Evolutionary conservation across 2,888 invertebrate species (phyloP), one percentile per base, ranked within the genome.

Genomic region (Shargacucullia verbasci): DNA sequence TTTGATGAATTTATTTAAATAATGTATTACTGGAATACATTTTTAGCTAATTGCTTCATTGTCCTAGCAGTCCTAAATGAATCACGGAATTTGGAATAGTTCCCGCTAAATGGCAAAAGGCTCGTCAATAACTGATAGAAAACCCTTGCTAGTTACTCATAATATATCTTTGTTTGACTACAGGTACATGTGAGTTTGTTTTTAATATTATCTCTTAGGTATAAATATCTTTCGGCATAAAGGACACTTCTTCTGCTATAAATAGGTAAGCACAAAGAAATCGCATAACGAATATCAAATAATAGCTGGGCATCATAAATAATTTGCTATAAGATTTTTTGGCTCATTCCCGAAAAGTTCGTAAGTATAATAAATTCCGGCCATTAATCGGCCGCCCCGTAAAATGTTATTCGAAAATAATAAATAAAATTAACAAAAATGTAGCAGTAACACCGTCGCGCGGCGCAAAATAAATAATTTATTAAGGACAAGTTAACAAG

Each of bases 401-500:
- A 75, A 76, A 79, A 81, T 85, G 76, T 85, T 85, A 85, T 87
- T 84, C 77, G 81, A 79, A 86, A 87, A 87, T 88, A 88, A 89
- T 88, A 88, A 87, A 87, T 81, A 84, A 86, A 88, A 88, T 87
- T 86, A 88, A 84, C 82, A 84, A 87, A 88, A 86, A 86, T 82
- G 82, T 82, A 79, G 77, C 81, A 76, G 81, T 74, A 78, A 78
- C 81, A 81, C 81, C 79, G 83, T 82, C 83, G 80, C 80, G 69
- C 76, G 79, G 84, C 72, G 82, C 84, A 84, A 88, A 90, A 92
- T 93, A 92, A 92, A 93, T 93, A 89, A 92, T 92, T 92, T 93
- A 93, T 91, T 91, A 91, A 91, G 90, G 90, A 90, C 90, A 92
- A 92, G 92, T 91, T 93, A 94, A 92, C 93, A 93, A 93, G 92